A percentile compares a stretch with the other conserved stretches of the same genome.
Evolutionary conservation across 2,888 invertebrate species (phyloP).

Genomic region (Melieria crassipennis): DNA sequence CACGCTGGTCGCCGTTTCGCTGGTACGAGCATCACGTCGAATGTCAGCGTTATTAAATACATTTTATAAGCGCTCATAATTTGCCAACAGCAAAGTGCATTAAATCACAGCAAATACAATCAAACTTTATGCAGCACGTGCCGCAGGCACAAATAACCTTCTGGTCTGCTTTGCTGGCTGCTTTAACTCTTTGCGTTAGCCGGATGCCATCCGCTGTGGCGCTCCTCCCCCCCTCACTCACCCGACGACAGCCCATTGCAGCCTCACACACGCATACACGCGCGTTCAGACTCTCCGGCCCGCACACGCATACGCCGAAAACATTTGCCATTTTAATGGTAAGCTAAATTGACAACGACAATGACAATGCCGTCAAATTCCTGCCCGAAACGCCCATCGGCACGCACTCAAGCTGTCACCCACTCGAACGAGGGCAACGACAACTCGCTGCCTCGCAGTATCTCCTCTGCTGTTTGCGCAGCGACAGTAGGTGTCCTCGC

Average conservation of each 20-base stretch:
- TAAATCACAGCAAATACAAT: constrained; percentile 54
- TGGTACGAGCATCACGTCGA: neutral
- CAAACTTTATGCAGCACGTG: constrained; percentile 47
- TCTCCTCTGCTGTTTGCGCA: neutral
- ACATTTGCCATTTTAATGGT: constrained; percentile 4
- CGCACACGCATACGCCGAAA: neutral
- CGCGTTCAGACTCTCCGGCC: neutral
- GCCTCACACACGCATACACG: neutral
- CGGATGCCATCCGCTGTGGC: neutral
- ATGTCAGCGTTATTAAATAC: neutral
- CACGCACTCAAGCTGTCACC: neutral
- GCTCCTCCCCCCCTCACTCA: neutral
- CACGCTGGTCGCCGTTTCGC: neutral
- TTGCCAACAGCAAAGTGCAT: constrained; percentile 48
- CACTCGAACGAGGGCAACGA: neutral
- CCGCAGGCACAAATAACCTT: too few species aligned
- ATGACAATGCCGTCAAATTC: neutral
- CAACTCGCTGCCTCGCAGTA: neutral
- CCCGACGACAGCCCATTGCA: neutral
- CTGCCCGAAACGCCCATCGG: neutral
- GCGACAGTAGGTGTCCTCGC: neutral
- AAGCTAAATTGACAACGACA: constrained; percentile 18
- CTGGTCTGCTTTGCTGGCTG: neutral
- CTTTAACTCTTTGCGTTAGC: neutral
- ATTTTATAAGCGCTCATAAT: constrained; percentile 52